Evolutionary conservation across 2,797 vertebrate species (phyloP), one percentile per base, ranked within the genome.

Genomic region (Sebastes baramenuke): DNA sequence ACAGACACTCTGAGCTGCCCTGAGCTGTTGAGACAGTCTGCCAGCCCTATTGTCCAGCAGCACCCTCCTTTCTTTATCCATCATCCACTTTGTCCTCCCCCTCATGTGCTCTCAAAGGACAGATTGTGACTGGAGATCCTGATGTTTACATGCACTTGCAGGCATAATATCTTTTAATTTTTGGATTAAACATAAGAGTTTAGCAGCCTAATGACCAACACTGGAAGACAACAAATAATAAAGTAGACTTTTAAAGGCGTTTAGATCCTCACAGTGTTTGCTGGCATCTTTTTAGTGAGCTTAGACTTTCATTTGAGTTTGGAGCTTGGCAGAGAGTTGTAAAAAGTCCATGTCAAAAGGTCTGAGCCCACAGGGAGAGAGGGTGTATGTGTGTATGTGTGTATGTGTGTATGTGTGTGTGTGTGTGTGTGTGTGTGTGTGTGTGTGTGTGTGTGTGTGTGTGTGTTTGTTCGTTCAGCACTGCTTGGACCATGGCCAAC

Each of bases 1-100:
- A 85, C 86, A 93, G 93, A 94, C 90, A 86, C 91, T 89, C 81
- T 93, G 93, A 93, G 89, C 88, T 88, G 87, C 83, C 85, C 87
- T 93, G 88, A 93, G 89, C 94, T 93, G 85, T 79, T 89, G 83
- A 92, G 92, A 89, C 89, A 85, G 86, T 85, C 91, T 94, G 92
- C 88, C 82, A 74, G 79, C 18, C 80, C 85, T 82, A 88, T 92
- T 94, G 92, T 95, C 91, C 90, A 56, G 79, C 77, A 87, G 54
- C 84, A 85, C 58, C 73, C 82, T 85, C 85, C 87, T 91, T 92
- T 92, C 83, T 92, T 94, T 91, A 92, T 92, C 88, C 83, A 49
- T 87, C 75, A 64, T 55, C 68, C 79, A 80, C 82, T 85, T 77
- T 68, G 49, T 82, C 81, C 68, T 54, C 65, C 66, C 65, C 38